Base-by-base conservation (phyloP, 2,113 vertebrate species). In the Asarcornis scutulata region DNA sequence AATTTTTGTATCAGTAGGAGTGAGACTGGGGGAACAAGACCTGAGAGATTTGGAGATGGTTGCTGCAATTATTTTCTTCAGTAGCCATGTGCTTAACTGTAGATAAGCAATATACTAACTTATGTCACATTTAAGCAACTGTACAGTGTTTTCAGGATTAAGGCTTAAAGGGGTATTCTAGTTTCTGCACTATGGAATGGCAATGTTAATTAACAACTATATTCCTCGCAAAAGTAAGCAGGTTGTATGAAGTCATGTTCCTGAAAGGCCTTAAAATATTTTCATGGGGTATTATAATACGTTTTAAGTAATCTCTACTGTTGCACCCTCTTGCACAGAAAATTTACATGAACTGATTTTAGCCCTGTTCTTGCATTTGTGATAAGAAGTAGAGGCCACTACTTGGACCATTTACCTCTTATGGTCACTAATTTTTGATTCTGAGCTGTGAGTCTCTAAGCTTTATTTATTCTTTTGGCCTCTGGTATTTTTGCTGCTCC, bases 391-490 rank as follows among this genome's bases (percentile, higher is more conserved):
- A 52, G 69, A 90, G 58, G 69, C 29, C 55, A 74, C 58, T 72
- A 12, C 27, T 93, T 86, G 67, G 44, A 80, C 42, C 27, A 21
- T 71, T 71, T 81, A 68, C 13, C 8, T 67, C 21, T 53, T 58
- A 22, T 40, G 59, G 32, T 46, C 60, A 36, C 81, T 81, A 1
- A 0, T 63, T 90, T 90, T 81, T 92, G 60, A 48, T 81, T 83
- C 52, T 86, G 76, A 29, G 32, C 27, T 86, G 29, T 71, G 58
- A 94, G 31, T 74, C 52, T 40, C 36, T 77, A 18, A 31, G 26
- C 16, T 91, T 86, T 93, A 88, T 83, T 93, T 89, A 67, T 86
- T 95, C 74, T 74, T 77, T 91, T 95, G 86, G 86, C 50, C 52
- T 64, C 66, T 69, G 50, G 9, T 63, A 75, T 87, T 93, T 95